Evolutionary conservation across 2,888 invertebrate genomes (phyloP).

Genomic region (Sialis fuliginosa): DNA sequence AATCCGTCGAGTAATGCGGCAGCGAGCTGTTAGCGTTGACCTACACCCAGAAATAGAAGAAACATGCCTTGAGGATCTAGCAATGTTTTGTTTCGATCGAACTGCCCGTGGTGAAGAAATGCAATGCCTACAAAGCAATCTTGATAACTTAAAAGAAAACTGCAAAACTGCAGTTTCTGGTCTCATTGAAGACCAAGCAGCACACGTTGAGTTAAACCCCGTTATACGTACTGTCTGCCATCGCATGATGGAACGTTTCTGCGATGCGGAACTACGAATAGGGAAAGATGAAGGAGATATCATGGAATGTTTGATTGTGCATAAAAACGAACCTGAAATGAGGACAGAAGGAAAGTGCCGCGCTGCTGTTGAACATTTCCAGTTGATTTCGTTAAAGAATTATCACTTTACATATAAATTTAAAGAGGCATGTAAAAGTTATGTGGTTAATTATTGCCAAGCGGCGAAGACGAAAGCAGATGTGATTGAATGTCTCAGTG

Average conservation of each 20-base stretch:
- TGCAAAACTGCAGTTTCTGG: conserved; percentile 65
- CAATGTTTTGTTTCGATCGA: conserved; percentile 64
- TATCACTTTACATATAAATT: conserved; percentile 89
- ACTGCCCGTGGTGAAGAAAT: conserved; percentile 85
- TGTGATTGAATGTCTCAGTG: conserved; percentile 75
- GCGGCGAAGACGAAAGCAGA: conserved; percentile 59
- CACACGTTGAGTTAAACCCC: conserved; percentile 78
- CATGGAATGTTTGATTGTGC: conserved; percentile 83
- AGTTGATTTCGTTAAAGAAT: conserved; percentile 82
- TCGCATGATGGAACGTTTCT: conserved; percentile 59
- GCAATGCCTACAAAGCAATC: conserved; percentile 73
- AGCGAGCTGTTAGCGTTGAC: conserved; percentile 81
- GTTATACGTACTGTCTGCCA: conserved; percentile 69
- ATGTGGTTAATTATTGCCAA: conserved; percentile 50
- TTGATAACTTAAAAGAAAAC: conserved; percentile 44
- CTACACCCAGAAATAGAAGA: conserved; percentile 89
- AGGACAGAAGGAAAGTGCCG: conserved; percentile 66
- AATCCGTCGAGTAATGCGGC: conserved; percentile 80
- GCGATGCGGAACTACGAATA: conserved; percentile 45
- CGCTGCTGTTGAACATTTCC: conserved; percentile 92
- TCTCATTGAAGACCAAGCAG: conserved; percentile 80
- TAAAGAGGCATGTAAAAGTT: conserved; percentile 78
- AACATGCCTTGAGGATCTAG: conserved; percentile 72
- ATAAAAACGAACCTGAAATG: conserved; percentile 76
- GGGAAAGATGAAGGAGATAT: conserved; percentile 71